Evolutionary conservation across 1,140 invertebrate genomes (phyloP).

Genomic region (Hermatobates lingyangjiaoensis): DNA sequence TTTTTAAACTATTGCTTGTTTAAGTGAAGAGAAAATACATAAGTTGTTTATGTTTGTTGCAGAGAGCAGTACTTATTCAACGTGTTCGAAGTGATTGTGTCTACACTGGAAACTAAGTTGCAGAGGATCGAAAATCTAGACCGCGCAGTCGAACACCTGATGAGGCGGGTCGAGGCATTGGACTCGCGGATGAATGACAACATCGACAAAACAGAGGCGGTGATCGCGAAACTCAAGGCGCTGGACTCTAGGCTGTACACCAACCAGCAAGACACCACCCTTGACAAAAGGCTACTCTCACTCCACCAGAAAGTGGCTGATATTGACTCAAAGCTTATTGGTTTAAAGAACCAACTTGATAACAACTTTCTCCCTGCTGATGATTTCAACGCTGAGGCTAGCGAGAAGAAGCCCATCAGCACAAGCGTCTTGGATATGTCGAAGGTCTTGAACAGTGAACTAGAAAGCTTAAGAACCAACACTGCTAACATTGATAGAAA

Average conservation of each 20-base stretch:
- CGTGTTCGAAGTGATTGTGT: conserved; percentile 72
- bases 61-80: conserved; percentile 76
- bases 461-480: conserved; percentile 48
- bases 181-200: conserved; percentile 62
- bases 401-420: conserved; percentile 62
- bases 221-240: conserved; percentile 49
- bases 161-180: conserved; percentile 57
- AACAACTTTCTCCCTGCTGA: conserved; percentile 57
- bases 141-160: conserved; percentile 64
- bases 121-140: conserved; percentile 71
- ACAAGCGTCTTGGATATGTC: conserved; percentile 52
- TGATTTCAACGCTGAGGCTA: conserved; percentile 64
- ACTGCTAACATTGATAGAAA: conserved; percentile 63
- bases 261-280: conserved; percentile 23
- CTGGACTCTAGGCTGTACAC: conserved; percentile 52
- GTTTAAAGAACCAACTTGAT: conserved; percentile 59
- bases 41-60: too few relatives aligned
- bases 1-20: too few relatives aligned
- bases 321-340: conserved; percentile 56
- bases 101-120: conserved; percentile 66
- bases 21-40: too few relatives aligned
- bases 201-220: conserved; percentile 61
- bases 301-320: conserved; percentile 62
- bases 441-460: conserved; percentile 53
- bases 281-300: conserved; percentile 42